Evolutionary conservation across 2,797 vertebrate genomes (phyloP).

Genomic region (Fistularia commersonii): DNA sequence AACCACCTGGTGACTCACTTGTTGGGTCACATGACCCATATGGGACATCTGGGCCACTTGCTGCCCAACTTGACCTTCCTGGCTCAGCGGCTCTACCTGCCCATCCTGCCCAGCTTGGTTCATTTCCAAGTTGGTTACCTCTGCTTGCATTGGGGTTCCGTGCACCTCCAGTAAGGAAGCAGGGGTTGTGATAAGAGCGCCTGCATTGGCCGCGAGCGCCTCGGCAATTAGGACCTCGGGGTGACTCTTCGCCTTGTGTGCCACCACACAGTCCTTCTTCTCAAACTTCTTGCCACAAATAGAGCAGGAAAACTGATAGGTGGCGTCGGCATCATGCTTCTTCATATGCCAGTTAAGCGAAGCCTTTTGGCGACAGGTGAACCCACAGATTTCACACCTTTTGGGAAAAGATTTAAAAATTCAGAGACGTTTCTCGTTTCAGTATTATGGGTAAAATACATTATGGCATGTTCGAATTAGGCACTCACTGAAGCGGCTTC

Average conservation of each 20-base stretch:
- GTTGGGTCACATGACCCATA: constrained; percentile 52
- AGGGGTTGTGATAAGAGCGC: constrained; percentile 90
- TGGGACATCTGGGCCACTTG: constrained; percentile 54
- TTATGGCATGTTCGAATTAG: too few species aligned
- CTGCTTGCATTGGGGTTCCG: constrained; percentile 43
- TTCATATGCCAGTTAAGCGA: constrained; percentile 99
- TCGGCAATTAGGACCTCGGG: constrained; percentile 95
- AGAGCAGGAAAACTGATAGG: constrained; percentile 96
- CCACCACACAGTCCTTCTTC: constrained; percentile 98
- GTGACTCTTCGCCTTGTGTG: constrained; percentile 89
- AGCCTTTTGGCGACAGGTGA: constrained; percentile 96
- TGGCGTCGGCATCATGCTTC: constrained; percentile 93
- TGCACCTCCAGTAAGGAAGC: constrained; percentile 82
- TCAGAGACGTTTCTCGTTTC: too few species aligned
- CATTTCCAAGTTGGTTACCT: constrained; percentile 36
- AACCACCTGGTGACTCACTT: constrained; percentile 71
- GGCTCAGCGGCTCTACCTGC: constrained; percentile 53
- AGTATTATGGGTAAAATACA: too few species aligned
- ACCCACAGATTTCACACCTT: constrained; percentile 97
- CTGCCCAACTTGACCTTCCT: constrained; percentile 47
- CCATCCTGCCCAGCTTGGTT: constrained; percentile 47
- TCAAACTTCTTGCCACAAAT: constrained; percentile 98
- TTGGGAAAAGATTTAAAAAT: background rate
- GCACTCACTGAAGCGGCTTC: constrained; percentile 94
- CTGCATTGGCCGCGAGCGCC: constrained; percentile 91